Evolutionary conservation across 2,888 invertebrate species (phyloP), one percentile per base, ranked within the genome.

Genomic region (Lordiphosa fenestrarum): DNA sequence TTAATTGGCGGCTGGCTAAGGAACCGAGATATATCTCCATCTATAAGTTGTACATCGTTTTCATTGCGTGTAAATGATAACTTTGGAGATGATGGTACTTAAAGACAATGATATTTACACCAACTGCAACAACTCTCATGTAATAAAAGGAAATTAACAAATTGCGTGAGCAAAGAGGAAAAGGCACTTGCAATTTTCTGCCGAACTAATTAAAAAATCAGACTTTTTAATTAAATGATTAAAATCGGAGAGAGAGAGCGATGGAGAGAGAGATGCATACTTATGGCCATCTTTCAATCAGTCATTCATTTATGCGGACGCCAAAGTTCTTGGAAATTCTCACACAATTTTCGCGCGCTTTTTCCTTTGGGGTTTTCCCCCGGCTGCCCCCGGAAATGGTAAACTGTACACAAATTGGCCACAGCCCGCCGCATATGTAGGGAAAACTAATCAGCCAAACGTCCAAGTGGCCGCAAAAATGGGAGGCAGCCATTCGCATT

Each of bases 201-300:
- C 59, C 53, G 71, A 78, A 78, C 49, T 58, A 66, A 83, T 80
- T 83, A 66, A 71, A 73, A 30, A 70, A 73, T 81, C 73, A 80
- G 71, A 76, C 69, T 81, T 68, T 63, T 84, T 80, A 80, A 80
- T 80, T 80, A 80, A 80, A 78, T 78, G 84, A 78, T 78, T 78
- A 76, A 64, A 60, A 78, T 81, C 77, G 58, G 58, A 46, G 44
- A 46, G 33, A 40, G 25, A 4, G 42, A 30, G 23, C 25, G 21
- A 12, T 30, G 21, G 36, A 15, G 38, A n/a, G 30, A 44, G 53
- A 47, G 46, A 50, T 49, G 38, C 44, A 48, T 59, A 61, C 62
- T 53, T 49, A 52, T 47, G 55, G 37, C 48, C 56, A 65, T 58
- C 65, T 41, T 50, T 57, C 47, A 56, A 30, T 59, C 56, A 49